phyloP scores from a whole-genome alignment of 1,140 invertebrate genomes.

The Musca domestica region DNA sequence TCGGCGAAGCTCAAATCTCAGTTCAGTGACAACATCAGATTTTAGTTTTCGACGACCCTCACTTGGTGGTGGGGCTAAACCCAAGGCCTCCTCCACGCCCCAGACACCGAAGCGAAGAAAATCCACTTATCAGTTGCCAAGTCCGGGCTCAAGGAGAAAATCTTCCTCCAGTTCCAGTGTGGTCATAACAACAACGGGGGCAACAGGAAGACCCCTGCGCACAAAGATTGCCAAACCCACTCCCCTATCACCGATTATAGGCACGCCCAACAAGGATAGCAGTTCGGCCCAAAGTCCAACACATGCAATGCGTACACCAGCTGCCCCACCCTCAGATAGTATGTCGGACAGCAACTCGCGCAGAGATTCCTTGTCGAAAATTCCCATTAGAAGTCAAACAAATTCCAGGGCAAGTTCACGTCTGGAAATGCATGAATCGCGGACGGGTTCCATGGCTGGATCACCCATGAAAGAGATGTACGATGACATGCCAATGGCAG shows the following conservation, averaged over 20 bases:
- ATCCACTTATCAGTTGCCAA: constrained; percentile 9
- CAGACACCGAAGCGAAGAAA: constrained; percentile 12
- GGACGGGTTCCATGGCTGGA: constrained; percentile 27
- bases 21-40: constrained; percentile 49
- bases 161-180: neutral
- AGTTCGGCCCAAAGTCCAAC: constrained; percentile 42
- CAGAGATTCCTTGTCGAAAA: constrained; percentile 43
- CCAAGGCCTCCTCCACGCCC: neutral
- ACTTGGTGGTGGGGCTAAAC: constrained; percentile 23
- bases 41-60: constrained; percentile 45
- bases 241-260: constrained; percentile 50
- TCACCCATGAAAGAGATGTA: constrained; percentile 35
- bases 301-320: neutral
- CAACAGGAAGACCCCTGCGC: neutral
- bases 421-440: neutral
- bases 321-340: constrained; percentile 19
- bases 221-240: constrained; percentile 45
- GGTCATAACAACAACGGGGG: neutral
- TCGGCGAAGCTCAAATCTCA: constrained; percentile 47
- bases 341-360: constrained; percentile 39
- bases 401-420: constrained; percentile 26
- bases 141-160: neutral
- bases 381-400: constrained; percentile 39
- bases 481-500: no score
- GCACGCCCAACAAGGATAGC: constrained; percentile 51